Percentiles rank a stretch among this genome's conserved stretches.
Evolutionary conservation across 2,888 invertebrate genomes (phyloP).

Genomic region (Latheticus oryzae): DNA sequence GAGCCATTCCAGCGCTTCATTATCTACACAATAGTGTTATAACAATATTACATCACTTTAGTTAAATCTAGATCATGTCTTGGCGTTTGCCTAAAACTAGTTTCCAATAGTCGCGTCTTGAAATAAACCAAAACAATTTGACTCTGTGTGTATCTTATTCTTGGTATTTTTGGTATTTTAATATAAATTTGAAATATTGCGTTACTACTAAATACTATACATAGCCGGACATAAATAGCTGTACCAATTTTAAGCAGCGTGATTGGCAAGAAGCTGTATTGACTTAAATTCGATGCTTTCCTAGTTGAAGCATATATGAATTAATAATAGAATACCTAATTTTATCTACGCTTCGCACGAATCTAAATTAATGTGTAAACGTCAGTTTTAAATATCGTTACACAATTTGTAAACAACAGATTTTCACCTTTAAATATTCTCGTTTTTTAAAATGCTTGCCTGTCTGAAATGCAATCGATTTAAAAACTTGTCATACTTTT

Average conservation of each 20-base stretch:
- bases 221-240: constrained; percentile 46
- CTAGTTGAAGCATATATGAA: constrained; percentile 47
- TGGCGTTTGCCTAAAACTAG: no score
- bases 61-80: constrained; percentile 21
- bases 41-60: constrained; percentile 33
- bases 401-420: constrained; percentile 42
- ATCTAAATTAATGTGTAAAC: constrained; percentile 45
- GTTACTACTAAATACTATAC: constrained; percentile 39
- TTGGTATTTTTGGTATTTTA: constrained; percentile 16
- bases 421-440: constrained; percentile 3
- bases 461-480: constrained; percentile 32
- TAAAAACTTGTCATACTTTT: constrained; percentile 43
- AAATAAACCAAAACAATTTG: not conserved
- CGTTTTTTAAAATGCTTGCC: not conserved
- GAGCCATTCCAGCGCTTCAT: constrained; percentile 39
- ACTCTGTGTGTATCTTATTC: constrained; percentile 1
- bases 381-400: constrained; percentile 41
- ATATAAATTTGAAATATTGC: constrained; percentile 31
- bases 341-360: constrained; percentile 45
- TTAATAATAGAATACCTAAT: constrained; percentile 52
- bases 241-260: constrained; percentile 45
- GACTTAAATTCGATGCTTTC: constrained; percentile 49
- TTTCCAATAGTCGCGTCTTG: no score
- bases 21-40: constrained; percentile 40
- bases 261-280: constrained; percentile 51